A percentile compares a stretch with the other conserved stretches of the same genome.
phyloP scores from a whole-genome alignment of 2,888 invertebrate species.

The Torymus aiolomorphi region DNA sequence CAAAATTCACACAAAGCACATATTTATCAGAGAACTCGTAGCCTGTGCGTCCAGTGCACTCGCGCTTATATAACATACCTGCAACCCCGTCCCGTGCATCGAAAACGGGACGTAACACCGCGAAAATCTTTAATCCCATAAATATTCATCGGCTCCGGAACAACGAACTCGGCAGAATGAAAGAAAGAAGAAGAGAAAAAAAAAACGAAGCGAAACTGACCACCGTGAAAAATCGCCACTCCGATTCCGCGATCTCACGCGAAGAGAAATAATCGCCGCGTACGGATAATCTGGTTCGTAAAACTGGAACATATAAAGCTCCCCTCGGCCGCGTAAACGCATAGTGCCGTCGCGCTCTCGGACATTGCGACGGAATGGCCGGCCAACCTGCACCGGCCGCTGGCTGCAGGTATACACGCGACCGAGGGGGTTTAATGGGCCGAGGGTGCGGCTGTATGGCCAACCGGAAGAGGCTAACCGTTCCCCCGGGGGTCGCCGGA shows the following conservation, averaged over 20 bases:
- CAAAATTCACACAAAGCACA: no score
- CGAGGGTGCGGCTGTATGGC: slow-evolving; percentile 7
- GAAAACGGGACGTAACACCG: background rate
- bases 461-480: slow-evolving; percentile 71
- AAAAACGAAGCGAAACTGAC: slow-evolving; percentile 39
- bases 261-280: background rate
- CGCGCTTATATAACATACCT: background rate
- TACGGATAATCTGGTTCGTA: slow-evolving; percentile 29
- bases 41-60: background rate
- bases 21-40: no score
- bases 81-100: background rate
- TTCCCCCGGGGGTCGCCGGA: slow-evolving; percentile 56
- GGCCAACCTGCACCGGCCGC: background rate
- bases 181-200: background rate
- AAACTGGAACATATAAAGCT: slow-evolving; percentile 19
- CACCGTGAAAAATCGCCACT: slow-evolving; percentile 43
- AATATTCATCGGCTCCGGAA: slow-evolving; percentile 45
- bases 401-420: slow-evolving; percentile 23
- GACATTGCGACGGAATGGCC: background rate
- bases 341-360: background rate
- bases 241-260: slow-evolving; percentile 15
- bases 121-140: slow-evolving; percentile 50
- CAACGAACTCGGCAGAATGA: background rate
- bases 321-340: background rate
- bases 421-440: background rate